phyloP scores from a whole-genome alignment of 2,113 vertebrate genomes.

The Odobenus rosmarus region DNA sequence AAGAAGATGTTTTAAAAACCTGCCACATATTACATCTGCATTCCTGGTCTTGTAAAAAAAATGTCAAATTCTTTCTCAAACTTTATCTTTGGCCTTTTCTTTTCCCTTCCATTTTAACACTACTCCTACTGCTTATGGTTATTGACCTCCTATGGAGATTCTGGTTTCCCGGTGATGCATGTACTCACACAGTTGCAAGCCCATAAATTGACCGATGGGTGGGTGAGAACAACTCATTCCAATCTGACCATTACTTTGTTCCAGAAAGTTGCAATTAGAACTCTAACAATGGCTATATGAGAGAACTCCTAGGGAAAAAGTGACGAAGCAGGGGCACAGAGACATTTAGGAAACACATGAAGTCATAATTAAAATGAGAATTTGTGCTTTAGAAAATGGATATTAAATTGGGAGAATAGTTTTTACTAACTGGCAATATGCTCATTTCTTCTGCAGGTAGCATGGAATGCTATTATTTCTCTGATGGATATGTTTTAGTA shows the following conservation, averaged over 20 bases:
- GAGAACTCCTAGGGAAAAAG: constrained; percentile 1
- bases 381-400: constrained; percentile 32
- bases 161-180: not conserved
- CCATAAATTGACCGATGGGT: not conserved
- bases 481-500: not conserved
- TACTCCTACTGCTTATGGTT: not conserved
- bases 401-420: not conserved
- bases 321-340: not conserved
- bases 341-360: not conserved
- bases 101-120: not conserved
- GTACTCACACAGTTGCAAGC: constrained; percentile 34
- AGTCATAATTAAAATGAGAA: constrained; percentile 48
- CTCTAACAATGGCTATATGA: not conserved
- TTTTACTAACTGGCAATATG: not conserved
- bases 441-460: not conserved
- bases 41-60: not conserved
- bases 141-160: not conserved
- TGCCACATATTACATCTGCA: not conserved
- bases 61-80: constrained; percentile 6
- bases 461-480: fast-evolving
- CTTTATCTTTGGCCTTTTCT: constrained; percentile 2
- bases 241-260: constrained; percentile 3
- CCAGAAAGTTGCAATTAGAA: constrained; percentile 39
- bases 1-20: not conserved
- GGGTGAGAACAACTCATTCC: constrained; percentile 43